phyloP scores from a whole-genome alignment of 2,888 invertebrate species.

The Meteorus cinctellus region DNA sequence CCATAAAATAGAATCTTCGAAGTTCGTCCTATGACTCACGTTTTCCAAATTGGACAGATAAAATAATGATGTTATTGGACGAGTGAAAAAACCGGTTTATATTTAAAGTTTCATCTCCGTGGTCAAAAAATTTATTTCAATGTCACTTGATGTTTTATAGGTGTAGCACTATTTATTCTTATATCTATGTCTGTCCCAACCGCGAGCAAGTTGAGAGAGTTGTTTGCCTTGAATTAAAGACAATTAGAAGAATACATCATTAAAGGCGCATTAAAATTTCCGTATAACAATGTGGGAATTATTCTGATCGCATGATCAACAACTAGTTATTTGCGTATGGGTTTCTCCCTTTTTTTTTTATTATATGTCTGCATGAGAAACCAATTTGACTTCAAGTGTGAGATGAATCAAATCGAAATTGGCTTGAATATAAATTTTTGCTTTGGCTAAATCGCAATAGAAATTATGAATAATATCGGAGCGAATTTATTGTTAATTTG shows the following conservation, averaged over 20 bases:
- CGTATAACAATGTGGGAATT: background rate
- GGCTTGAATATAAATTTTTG: no score
- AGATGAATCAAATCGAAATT: no score
- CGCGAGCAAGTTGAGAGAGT: background rate
- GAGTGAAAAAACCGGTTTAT: background rate
- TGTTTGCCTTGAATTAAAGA: background rate
- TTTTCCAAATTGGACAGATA: conserved; percentile 5
- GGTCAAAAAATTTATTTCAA: background rate
- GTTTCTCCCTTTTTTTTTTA: no score
- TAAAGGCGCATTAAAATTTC: background rate
- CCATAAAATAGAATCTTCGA: background rate
- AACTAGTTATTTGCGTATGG: background rate
- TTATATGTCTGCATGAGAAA: no score
- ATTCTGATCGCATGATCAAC: background rate
- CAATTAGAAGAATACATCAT: background rate
- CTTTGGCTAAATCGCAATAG: no score
- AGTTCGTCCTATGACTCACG: conserved; percentile 25
- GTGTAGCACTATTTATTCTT: background rate
- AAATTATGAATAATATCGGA: no score
- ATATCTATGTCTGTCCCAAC: background rate
- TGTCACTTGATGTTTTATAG: background rate
- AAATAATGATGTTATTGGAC: background rate
- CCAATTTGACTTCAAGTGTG: no score
- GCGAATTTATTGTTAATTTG: no score
- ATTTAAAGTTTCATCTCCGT: background rate